Percentiles rank a stretch among this genome's conserved stretches.
These are phyloP conservation scores for Molossus molossus DNA, from an alignment of 2,797 vertebrate genomes.

Conservation along the genomic window DNA sequence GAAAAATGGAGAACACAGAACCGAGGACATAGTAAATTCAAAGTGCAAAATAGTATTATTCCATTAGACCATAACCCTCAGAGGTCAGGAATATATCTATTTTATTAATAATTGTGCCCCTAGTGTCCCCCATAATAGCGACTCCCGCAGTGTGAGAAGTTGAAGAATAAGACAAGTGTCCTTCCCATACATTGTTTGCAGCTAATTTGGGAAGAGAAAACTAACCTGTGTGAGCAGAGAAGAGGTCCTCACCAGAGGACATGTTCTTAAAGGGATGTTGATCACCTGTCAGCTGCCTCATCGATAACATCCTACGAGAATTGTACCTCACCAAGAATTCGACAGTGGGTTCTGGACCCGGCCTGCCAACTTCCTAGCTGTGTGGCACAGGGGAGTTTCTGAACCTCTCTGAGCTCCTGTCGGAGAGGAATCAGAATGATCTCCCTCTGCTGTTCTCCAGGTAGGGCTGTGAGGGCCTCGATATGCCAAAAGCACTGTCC, in stretches of 20 bases:
- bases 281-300: background rate
- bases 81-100: background rate
- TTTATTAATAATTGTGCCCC: background rate
- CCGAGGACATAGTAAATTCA: background rate
- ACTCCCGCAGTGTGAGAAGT: background rate
- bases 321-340: background rate
- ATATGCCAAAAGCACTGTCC: background rate
- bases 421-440: background rate
- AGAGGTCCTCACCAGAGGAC: background rate
- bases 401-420: background rate
- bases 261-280: background rate
- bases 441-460: background rate
- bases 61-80: background rate
- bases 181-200: background rate
- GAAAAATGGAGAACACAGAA: background rate
- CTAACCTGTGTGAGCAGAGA: background rate
- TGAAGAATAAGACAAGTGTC: background rate
- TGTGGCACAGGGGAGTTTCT: background rate
- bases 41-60: background rate
- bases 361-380: background rate
- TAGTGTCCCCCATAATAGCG: background rate
- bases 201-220: conserved; percentile 17
- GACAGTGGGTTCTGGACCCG: background rate
- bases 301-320: background rate
- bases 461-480: background rate